phyloP scores from a whole-genome alignment of 1,140 invertebrate species.

The Drosophila pallidifrons region DNA sequence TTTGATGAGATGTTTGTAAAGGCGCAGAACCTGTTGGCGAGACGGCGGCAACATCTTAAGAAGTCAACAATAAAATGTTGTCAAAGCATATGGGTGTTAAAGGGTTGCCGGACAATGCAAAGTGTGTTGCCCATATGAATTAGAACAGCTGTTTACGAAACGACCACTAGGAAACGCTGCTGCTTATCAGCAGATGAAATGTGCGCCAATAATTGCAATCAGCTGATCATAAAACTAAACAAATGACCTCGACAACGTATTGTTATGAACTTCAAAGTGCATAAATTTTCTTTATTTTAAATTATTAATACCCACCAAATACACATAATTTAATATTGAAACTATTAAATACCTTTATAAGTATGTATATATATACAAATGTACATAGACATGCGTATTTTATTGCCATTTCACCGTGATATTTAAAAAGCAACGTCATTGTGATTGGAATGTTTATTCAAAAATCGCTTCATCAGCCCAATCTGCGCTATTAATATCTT shows the following conservation, averaged over 20 bases:
- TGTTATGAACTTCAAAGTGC: too few species aligned
- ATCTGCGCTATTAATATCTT: slow-evolving; percentile 49
- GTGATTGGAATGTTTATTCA: neutral
- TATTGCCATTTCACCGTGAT: neutral
- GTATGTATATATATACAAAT: too few species aligned
- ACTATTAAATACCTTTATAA: too few species aligned
- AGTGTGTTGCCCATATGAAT: neutral
- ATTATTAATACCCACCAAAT: neutral
- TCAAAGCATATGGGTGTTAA: slow-evolving; percentile 10
- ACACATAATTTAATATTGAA: neutral
- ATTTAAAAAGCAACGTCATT: slow-evolving; percentile 7
- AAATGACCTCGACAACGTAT: too few species aligned
- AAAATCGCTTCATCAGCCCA: slow-evolving; percentile 13
- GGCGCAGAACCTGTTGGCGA: slow-evolving; percentile 85
- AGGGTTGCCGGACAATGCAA: slow-evolving; percentile 29
- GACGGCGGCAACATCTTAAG: slow-evolving; percentile 67
- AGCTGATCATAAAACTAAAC: slow-evolving; percentile 11
- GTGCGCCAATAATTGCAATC: neutral
- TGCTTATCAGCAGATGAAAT: neutral
- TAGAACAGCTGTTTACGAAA: neutral
- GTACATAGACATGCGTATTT: too few species aligned
- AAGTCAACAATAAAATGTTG: slow-evolving; percentile 25
- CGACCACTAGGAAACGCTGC: neutral
- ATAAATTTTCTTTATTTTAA: neutral
- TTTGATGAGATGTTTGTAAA: slow-evolving; percentile 87